Percentiles rank a stretch among this genome's conserved stretches.
Conservation (phyloP, 2,797 vertebrate genomes). For the Poeciliopsis presidionis region DNA sequence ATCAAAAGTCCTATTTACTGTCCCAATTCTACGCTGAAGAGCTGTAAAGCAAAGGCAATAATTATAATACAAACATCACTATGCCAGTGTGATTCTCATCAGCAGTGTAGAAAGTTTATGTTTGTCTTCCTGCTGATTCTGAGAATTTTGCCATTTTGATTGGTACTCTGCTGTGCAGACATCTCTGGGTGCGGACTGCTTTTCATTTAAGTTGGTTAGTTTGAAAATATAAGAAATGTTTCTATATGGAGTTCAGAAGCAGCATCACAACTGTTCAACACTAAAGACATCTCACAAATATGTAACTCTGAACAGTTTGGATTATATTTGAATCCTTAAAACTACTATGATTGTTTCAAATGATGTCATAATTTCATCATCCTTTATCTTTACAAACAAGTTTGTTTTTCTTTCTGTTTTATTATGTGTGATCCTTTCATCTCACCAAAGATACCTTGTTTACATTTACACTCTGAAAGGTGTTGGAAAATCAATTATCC, state of each 20-base stretch:
- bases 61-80: background rate
- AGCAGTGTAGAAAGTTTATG: background rate
- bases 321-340: background rate
- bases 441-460: background rate
- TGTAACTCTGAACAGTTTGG: background rate
- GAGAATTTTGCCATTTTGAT: background rate
- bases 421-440: background rate
- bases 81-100: background rate
- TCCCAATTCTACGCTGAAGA: background rate
- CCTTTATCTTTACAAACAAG: background rate
- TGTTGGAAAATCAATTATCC: background rate
- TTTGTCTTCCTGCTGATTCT: background rate
- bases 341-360: slow-evolving; percentile 1
- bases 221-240: background rate
- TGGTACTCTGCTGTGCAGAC: background rate
- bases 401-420: background rate
- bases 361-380: background rate
- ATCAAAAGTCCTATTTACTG: background rate
- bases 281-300: background rate
- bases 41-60: background rate
- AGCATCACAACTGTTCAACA: background rate
- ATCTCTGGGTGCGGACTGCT: background rate
- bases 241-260: background rate
- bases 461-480: background rate
- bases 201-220: slow-evolving; percentile 3